Base-by-base conservation (phyloP, 2,797 vertebrate genomes). In the Rhinogobio ventralis region DNA sequence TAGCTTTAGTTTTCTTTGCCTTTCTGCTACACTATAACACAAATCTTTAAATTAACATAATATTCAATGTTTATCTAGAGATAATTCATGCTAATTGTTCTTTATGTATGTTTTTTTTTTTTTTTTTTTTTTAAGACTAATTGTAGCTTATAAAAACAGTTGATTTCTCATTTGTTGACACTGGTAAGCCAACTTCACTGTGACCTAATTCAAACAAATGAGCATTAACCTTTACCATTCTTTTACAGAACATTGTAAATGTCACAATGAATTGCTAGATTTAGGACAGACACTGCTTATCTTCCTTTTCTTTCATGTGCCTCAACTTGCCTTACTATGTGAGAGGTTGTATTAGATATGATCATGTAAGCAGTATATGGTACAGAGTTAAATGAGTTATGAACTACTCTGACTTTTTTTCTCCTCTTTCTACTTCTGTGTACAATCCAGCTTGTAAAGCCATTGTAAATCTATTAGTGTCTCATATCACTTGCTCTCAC, bases 261-360 rank as follows among this genome's bases (percentile, higher is more conserved):
- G 23, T 83, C 60, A 45, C n/a, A 66, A 42, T 83, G 71, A 76
- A 39, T 66, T 9, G 72, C 33, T 49, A 33, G 36, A 79, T 67
- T 39, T 28, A 82, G 7, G 28, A 17, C 36, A 49, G 13, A 17
- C 3, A 0, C 25, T 28, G 39, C 80, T 36, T 20, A 60, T 82
- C 17, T 82, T 25, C 20, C 28, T 33, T 51, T 20, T n/a, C 28
- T 79, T 5, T 66, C 4, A 67, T 49, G 28, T 9, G 77, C 45
- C 13, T 66, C 62, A 51, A 79, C 62, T 79, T 66, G 62, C 7
- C 7, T 67, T 51, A 79, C 45, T 49, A 19, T 66, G 78, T 33
- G 7, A 79, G 62, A 79, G 45, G 45, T 79, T 14, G 17, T 10
- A 28, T 11, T n/a, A 55, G 49, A 42, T 42, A 77, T 45, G 49